Evolutionary conservation across 53 echinoderm and acorn worm species (phyloP), one percentile per base, ranked within the genome.

Genomic region (Actinopyga echinites): DNA sequence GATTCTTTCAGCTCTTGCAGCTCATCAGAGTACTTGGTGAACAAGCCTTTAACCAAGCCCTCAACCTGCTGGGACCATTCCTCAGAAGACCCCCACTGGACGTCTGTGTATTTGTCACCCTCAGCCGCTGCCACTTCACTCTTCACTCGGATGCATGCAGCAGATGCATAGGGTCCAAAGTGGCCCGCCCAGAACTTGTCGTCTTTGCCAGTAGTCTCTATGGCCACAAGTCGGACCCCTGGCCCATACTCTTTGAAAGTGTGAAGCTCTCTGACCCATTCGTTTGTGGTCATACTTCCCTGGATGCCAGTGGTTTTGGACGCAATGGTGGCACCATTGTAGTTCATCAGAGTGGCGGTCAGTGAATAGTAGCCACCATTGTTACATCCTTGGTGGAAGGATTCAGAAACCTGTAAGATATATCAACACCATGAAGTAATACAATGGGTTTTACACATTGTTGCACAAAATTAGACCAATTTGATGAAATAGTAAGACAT

Each of bases 131-230:
- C 83, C 34, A 83, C 77, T 54, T 95, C 92, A 34, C 81, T 95
- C 75, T 90, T 92, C 32, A 95, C 95, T 1, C 95, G 83, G 25
- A 95, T 49, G 53, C 82, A 84, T 29, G 88, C 95, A 15, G 84
- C 89, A 30, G 95, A 90, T n/a, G 63, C 74, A 54, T 25, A 74
- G n/a, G 88, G 37, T n/a, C 95, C 95, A 75, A 92, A 95, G 49
- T 86, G 77, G 11, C 95, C 95, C 8, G 35, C 88, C 95, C 95
- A 95, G 23, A 56, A 82, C 83, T 95, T 95, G 83, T 89, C 87
- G 58, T 95, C 95, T 54, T 88, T 88, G 88, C 95, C 95, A 52
- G 84, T 36, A n/a, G 92, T 85, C 54, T 92, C 77, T 8, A 95
- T 84, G 83, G 81, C 69, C 9, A 95, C 84, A 42, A 71, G 65